A percentile compares a stretch with the other conserved stretches of the same genome.
Conservation (phyloP, 2,797 vertebrate species). For the Cirrhinus mrigala region DNA sequence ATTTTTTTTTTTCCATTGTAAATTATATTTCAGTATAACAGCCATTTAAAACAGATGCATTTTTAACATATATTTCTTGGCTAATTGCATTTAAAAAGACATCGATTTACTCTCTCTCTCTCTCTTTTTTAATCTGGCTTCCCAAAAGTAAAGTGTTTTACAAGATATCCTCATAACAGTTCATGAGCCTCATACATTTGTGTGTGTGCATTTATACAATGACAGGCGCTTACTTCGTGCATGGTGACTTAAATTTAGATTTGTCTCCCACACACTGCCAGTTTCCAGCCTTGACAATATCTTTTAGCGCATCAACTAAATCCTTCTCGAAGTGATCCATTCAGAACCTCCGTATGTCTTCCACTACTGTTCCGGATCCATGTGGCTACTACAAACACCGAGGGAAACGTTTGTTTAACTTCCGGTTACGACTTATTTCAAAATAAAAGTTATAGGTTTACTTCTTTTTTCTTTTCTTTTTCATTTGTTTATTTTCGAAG, state of each 20-base stretch:
- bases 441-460: conserved; percentile 42
- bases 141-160: background rate
- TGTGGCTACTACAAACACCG: background rate
- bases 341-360: background rate
- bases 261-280: conserved; percentile 72
- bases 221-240: conserved; percentile 67
- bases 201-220: background rate
- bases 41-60: background rate
- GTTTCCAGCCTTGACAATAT: conserved; percentile 67
- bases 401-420: background rate
- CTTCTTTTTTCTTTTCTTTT: background rate
- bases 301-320: conserved; percentile 71
- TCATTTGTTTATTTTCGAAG: background rate
- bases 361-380: too few species aligned
- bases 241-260: conserved; percentile 62
- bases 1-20: background rate
- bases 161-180: background rate
- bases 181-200: background rate
- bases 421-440: conserved; percentile 43
- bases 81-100: background rate
- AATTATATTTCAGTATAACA: background rate
- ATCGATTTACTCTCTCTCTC: background rate
- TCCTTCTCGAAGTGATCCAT: conserved; percentile 73
- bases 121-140: background rate
- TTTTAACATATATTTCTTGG: background rate